These are phyloP conservation scores for Sciurus niger DNA, from an alignment of 2,113 vertebrate species.

Conservation along the genomic window DNA sequence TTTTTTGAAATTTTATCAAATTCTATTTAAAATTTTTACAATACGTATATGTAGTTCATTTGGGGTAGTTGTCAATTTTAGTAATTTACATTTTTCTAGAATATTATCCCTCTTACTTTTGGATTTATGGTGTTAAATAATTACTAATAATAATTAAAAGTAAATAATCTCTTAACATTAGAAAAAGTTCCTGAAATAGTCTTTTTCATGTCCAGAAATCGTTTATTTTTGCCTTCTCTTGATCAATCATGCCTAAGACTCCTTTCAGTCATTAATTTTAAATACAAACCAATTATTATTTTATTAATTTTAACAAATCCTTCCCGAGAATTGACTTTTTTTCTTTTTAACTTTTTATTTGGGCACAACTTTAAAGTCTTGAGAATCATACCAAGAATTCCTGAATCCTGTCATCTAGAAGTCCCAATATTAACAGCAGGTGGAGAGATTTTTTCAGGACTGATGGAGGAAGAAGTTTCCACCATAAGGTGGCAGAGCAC, in stretches of 20 bases:
- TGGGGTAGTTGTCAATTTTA: not conserved
- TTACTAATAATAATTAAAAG: too few species aligned
- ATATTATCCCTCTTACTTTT: not conserved
- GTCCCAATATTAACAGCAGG: not conserved
- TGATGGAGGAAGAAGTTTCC: not conserved
- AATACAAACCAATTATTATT: conserved; percentile 18
- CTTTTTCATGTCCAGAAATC: not conserved
- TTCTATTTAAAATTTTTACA: not conserved
- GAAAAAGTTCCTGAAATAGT: not conserved
- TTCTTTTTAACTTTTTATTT: not conserved
- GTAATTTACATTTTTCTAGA: conserved; percentile 18
- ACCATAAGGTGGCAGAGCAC: not conserved
- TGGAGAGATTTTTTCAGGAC: not conserved
- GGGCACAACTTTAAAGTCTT: not conserved
- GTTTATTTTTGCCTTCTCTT: not conserved
- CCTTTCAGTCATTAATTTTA: conserved; percentile 18
- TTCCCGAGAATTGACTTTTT: not conserved
- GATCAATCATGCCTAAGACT: not conserved
- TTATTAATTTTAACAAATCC: conserved; percentile 9
- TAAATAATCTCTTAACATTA: not conserved
- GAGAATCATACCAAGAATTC: not conserved
- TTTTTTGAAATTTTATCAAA: not conserved
- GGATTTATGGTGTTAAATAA: not conserved
- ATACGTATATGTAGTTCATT: not conserved
- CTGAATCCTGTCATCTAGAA: conserved; percentile 13